Percentiles rank a stretch among this genome's conserved stretches.
phyloP scores from a whole-genome alignment of 2,888 invertebrate species.

The Marronus borbonicus region DNA sequence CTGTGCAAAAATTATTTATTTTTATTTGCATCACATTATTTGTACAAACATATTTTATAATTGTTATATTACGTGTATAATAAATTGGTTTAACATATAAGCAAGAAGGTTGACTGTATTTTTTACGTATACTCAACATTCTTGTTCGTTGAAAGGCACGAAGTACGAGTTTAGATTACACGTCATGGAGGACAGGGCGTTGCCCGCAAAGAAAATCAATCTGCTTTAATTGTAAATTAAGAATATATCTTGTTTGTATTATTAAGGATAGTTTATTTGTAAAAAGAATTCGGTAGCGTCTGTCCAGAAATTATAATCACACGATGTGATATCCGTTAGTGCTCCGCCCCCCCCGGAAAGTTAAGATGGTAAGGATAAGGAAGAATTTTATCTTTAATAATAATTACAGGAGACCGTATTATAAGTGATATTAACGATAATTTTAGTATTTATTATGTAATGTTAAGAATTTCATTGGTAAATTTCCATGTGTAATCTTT shows the following conservation, averaged over 20 bases:
- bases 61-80: constrained; percentile 50
- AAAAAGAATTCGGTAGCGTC: constrained; percentile 20
- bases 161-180: constrained; percentile 52
- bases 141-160: constrained; percentile 46
- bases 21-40: constrained; percentile 51
- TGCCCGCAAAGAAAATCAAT: constrained; percentile 47
- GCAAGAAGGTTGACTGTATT: constrained; percentile 55
- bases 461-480: constrained; percentile 14
- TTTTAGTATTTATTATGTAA: constrained; percentile 42
- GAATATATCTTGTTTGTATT: constrained; percentile 34
- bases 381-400: constrained; percentile 50
- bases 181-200: constrained; percentile 59
- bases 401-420: constrained; percentile 24
- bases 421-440: constrained; percentile 40
- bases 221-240: constrained; percentile 41
- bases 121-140: constrained; percentile 52
- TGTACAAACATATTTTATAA: constrained; percentile 55
- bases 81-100: constrained; percentile 54
- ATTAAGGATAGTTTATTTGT: constrained; percentile 40
- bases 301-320: constrained; percentile 41
- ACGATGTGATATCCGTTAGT: constrained; percentile 48
- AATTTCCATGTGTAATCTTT: constrained; percentile 2
- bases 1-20: constrained; percentile 56
- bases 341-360: constrained; percentile 41
- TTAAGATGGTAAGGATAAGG: constrained; percentile 50